Conservation (phyloP, 2,888 invertebrate genomes). For the Mythimna vitellina region DNA sequence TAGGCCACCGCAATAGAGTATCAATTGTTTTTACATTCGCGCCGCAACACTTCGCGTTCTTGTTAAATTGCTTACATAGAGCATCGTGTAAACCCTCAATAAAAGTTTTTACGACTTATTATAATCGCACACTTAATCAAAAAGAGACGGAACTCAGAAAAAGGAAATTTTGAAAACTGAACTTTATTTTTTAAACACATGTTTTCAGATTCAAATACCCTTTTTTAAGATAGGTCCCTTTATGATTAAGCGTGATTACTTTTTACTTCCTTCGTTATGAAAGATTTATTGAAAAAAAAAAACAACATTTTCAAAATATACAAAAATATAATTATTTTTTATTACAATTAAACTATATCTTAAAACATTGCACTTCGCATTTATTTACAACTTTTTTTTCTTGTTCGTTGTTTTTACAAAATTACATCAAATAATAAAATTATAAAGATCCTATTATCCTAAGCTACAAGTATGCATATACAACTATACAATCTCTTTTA, state of each 20-base stretch:
- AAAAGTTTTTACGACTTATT: background rate
- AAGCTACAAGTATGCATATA: background rate
- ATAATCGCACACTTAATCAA: background rate
- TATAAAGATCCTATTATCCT: background rate
- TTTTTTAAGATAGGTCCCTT: too few species aligned
- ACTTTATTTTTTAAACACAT: too few species aligned
- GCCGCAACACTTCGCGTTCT: too few species aligned
- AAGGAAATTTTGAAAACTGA: too few species aligned
- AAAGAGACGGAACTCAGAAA: too few species aligned
- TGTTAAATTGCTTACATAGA: too few species aligned
- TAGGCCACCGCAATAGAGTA: too few species aligned
- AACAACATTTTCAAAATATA: constrained; percentile 25
- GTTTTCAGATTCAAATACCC: too few species aligned
- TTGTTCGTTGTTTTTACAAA: constrained; percentile 14
- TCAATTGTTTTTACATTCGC: too few species aligned
- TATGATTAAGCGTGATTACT: background rate
- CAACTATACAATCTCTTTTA: background rate
- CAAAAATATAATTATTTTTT: constrained; percentile 35
- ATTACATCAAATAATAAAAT: background rate
- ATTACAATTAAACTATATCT: background rate
- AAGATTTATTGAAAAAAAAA: constrained; percentile 9
- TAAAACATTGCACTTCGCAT: background rate
- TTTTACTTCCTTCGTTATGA: background rate
- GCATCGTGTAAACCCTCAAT: background rate
- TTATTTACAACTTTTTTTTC: background rate